Evolutionary conservation across 2,113 vertebrate species (phyloP).

Genomic region (Uria aalge): DNA sequence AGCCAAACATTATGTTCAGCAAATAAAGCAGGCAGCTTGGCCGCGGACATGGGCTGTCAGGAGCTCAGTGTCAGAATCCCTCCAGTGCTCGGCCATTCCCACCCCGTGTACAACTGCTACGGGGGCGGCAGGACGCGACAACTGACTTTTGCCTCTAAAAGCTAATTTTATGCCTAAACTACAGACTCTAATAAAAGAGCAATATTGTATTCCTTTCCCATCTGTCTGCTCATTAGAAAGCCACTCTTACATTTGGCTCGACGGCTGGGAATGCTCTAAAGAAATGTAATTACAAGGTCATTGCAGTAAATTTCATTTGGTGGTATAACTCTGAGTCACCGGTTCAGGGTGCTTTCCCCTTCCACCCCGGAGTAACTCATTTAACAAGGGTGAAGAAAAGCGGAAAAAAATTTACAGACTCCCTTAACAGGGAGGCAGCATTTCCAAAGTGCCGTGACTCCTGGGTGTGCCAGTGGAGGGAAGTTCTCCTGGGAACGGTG

Average conservation of each 20-base stretch:
- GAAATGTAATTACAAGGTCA: neutral
- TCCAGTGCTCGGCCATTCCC: accelerated
- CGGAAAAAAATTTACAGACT: neutral
- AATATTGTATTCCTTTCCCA: neutral
- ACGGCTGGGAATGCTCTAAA: neutral
- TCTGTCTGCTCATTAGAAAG: neutral
- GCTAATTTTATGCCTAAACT: neutral
- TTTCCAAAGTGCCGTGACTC: neutral
- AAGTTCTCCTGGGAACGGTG: neutral
- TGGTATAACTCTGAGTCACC: neutral
- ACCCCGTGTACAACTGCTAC: neutral
- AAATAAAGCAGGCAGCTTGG: constrained; percentile 1
- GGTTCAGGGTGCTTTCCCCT: neutral
- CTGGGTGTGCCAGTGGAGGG: neutral
- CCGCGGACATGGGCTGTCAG: neutral
- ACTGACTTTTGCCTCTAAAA: neutral
- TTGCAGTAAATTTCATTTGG: neutral
- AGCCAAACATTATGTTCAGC: constrained; percentile 31
- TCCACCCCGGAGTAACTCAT: neutral
- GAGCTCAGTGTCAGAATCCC: neutral
- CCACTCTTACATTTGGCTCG: neutral
- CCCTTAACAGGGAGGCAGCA: neutral
- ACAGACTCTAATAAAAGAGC: neutral
- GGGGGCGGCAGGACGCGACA: neutral
- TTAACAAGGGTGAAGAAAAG: neutral